Percentiles rank a stretch among this genome's conserved stretches.
Evolutionary conservation across 2,113 vertebrate genomes (phyloP).

Genomic region (Malaclemys terrapin): DNA sequence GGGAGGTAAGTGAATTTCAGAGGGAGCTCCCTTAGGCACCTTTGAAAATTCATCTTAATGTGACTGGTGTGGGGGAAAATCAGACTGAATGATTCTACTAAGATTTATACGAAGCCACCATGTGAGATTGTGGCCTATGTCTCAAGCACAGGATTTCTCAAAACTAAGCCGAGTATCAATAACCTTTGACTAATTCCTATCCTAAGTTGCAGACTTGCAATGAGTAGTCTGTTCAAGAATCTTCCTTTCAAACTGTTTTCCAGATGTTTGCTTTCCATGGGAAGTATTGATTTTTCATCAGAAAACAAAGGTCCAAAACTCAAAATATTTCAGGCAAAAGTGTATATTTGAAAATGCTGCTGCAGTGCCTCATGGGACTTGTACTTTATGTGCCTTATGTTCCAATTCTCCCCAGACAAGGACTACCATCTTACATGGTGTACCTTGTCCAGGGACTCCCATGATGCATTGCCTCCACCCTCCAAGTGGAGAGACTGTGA

Average conservation of each 20-base stretch:
- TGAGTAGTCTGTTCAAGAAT: neutral
- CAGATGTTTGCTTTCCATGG: slow-evolving; percentile 9
- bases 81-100: neutral
- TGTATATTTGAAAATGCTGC: neutral
- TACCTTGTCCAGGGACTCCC: neutral
- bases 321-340: neutral
- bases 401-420: neutral
- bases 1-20: accelerated
- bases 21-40: neutral
- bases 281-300: neutral
- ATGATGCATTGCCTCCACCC: neutral
- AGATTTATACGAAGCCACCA: neutral
- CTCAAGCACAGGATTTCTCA: neutral
- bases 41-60: neutral
- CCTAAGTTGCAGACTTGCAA: neutral
- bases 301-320: neutral
- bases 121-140: neutral
- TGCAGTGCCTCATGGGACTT: neutral
- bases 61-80: neutral
- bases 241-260: slow-evolving; percentile 2
- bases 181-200: neutral
- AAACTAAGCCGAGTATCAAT: accelerated
- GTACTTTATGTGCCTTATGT: neutral
- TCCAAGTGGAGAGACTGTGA: neutral
- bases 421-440: neutral